Evolutionary conservation across 2,888 invertebrate species (phyloP), one percentile per base, ranked within the genome.

Genomic region (Drosophila flavopinicola): DNA sequence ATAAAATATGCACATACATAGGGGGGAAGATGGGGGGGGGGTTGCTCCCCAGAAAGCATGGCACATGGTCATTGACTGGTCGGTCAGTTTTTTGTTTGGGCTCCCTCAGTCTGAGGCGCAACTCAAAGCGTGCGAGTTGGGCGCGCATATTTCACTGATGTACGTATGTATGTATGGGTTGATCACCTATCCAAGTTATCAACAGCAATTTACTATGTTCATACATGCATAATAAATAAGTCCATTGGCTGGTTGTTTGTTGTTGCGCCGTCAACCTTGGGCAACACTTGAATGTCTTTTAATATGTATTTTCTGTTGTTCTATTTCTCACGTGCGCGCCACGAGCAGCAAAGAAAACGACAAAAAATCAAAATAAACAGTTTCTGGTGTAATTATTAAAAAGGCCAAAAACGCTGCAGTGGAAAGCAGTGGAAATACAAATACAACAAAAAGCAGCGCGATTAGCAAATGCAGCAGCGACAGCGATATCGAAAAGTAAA

Each of bases 251-350:
- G 23, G 33, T 3, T 11, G 2, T 2, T 24, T 39, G 39, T 33
- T 47, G 35, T 27, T 30, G 47, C 37, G 47, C 24, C 20, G 45
- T 39, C 64, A 63, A 44, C 64, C 71, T 82, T 82, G 85, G 51
- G 35, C 44, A 58, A 53, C 42, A 56, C 29, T 37, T 35, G 35
- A 47, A 59, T 24, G n/a, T 48, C 44, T 65, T 54, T 77, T 73
- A 39, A 53, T 64, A 61, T 53, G 35, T 67, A 51, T 83, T 71
- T 20, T 59, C 53, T 85, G 80, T 85, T 79, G 66, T 79, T 84
- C 79, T 85, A 70, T 77, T 86, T 69, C 64, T 59, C 68, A 79
- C 68, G 77, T 77, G 77, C 60, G 57, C 42, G 57, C 37, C 20
- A 56, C 47, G 27, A 51, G 32, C 47, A 68, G 59, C 35, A 49